Evolutionary conservation across 2,888 invertebrate species (phyloP).

Genomic region (Xestia sexstrigata): DNA sequence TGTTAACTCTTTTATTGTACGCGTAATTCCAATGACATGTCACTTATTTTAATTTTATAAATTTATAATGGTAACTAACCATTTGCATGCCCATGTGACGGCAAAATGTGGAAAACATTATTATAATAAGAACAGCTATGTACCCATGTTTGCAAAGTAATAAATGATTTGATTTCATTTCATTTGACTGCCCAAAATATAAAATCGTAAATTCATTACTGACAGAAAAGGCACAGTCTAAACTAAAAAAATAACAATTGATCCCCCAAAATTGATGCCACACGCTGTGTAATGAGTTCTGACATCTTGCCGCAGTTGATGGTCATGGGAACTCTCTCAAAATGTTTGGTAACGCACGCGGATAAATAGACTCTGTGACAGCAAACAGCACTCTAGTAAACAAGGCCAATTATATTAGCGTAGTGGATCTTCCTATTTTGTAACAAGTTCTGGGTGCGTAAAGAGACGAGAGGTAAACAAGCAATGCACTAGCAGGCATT

Average conservation of each 20-base stretch:
- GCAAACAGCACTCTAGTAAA: slow-evolving; percentile 2
- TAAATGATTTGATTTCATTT: too few relatives aligned
- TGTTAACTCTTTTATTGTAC: too few relatives aligned
- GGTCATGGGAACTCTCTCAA: slow-evolving; percentile 7
- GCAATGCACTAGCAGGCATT: background rate
- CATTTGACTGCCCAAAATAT: too few relatives aligned
- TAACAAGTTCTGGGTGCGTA: background rate
- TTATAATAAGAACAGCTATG: too few relatives aligned
- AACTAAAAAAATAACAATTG: background rate
- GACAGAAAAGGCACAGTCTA: too few relatives aligned
- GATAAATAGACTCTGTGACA: slow-evolving; percentile 8
- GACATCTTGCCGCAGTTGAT: background rate
- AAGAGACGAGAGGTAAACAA: background rate
- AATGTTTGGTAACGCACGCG: background rate
- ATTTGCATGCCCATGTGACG: too few relatives aligned
- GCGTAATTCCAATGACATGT: too few relatives aligned
- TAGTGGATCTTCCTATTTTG: background rate
- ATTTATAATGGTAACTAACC: too few relatives aligned
- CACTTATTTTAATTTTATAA: too few relatives aligned
- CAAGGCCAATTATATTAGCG: background rate
- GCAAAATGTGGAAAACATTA: too few relatives aligned
- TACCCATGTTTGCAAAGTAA: too few relatives aligned
- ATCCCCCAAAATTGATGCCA: background rate
- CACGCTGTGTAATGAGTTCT: background rate
- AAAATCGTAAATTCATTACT: too few relatives aligned